A percentile compares a stretch with the other conserved stretches of the same genome.
These are phyloP conservation scores for Thunnus thynnus DNA, from an alignment of 2,113 vertebrate genomes.

Conservation along the genomic window DNA sequence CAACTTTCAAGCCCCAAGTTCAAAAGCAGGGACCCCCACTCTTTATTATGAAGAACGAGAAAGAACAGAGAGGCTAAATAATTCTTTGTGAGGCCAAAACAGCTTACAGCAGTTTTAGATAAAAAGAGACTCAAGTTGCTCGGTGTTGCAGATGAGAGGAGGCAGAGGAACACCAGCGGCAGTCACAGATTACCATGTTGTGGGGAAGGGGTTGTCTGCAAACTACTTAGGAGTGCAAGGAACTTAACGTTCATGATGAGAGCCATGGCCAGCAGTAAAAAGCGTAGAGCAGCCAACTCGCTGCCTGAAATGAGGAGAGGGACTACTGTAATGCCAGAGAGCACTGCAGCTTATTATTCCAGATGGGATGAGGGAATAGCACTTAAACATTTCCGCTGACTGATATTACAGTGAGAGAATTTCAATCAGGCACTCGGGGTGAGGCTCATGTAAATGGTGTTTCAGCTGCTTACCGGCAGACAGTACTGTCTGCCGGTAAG, in stretches of 20 bases:
- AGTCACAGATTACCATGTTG: slow-evolving; percentile 49
- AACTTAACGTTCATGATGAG: slow-evolving; percentile 14
- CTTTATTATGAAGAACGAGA: slow-evolving; percentile 19
- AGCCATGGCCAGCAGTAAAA: slow-evolving; percentile 44
- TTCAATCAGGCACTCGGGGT: slow-evolving; percentile 68
- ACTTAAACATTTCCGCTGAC: slow-evolving; percentile 70
- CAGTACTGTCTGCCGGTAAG: slow-evolving; percentile 20
- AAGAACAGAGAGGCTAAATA: slow-evolving; percentile 27
- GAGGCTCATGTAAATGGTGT: slow-evolving; percentile 59
- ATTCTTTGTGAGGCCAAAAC: slow-evolving; percentile 44
- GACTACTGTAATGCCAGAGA: slow-evolving; percentile 54
- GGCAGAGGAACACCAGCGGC: slow-evolving; percentile 37
- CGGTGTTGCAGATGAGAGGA: slow-evolving; percentile 33
- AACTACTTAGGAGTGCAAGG: slow-evolving; percentile 32
- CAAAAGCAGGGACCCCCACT: slow-evolving; percentile 17
- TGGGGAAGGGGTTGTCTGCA: slow-evolving; percentile 15
- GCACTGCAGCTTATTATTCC: slow-evolving; percentile 68
- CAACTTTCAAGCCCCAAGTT: slow-evolving; percentile 2
- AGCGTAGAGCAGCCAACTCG: slow-evolving; percentile 17
- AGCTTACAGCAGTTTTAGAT: slow-evolving; percentile 49
- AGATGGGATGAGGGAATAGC: slow-evolving; percentile 66
- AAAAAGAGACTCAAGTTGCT: slow-evolving; percentile 27
- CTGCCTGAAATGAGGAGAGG: slow-evolving; percentile 53
- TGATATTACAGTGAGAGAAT: slow-evolving; percentile 66
- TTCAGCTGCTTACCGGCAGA: slow-evolving; percentile 47